phyloP scores from a whole-genome alignment of 1,140 invertebrate genomes.

The Chironomus tepperi region DNA sequence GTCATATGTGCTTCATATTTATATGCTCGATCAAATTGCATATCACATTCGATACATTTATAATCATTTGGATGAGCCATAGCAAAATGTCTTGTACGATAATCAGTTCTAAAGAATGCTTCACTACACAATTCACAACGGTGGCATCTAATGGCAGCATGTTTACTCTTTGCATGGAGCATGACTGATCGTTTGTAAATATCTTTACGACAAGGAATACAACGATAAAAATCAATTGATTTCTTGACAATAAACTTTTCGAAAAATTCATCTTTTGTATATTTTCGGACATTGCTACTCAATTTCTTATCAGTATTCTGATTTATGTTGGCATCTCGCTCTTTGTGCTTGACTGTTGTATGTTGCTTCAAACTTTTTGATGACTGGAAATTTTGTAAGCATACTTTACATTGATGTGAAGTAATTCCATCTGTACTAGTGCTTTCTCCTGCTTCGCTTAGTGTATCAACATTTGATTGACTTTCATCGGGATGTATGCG shows the following conservation, averaged over 20 bases:
- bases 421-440: background rate
- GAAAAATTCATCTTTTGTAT: background rate
- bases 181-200: background rate
- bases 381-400: background rate
- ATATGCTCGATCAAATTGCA: background rate
- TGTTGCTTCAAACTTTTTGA: background rate
- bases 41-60: background rate
- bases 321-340: background rate
- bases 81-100: background rate
- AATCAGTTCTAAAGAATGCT: background rate
- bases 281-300: background rate
- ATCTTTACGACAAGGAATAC: background rate
- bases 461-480: background rate
- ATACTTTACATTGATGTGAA: background rate
- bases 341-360: background rate
- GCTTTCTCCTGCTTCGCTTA: background rate
- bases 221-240: background rate
- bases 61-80: background rate
- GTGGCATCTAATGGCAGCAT: background rate
- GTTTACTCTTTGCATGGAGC: background rate
- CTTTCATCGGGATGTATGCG: background rate
- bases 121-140: background rate
- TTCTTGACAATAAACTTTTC: background rate
- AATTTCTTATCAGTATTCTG: background rate
- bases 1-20: constrained; percentile 14